Evolutionary conservation across 23 tunicate genomes (phyloP).

Genomic region (Styela clava): DNA sequence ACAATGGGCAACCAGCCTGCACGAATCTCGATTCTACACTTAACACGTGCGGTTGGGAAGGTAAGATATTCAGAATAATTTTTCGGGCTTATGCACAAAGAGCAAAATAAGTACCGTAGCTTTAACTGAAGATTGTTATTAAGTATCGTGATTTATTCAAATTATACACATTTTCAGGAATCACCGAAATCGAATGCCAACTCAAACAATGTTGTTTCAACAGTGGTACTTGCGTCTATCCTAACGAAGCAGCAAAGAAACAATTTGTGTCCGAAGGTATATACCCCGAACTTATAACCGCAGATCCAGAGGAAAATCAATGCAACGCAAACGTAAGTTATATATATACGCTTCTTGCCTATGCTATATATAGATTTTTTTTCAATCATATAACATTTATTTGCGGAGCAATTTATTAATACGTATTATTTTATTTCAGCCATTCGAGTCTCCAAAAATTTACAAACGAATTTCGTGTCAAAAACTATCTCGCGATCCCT

Average conservation of each 20-base stretch:
- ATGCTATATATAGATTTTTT: no score
- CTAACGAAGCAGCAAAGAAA: not conserved
- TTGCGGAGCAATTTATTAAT: no score
- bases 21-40: not conserved
- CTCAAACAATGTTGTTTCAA: conserved; percentile 72
- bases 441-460: conserved; percentile 13
- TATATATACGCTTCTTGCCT: not conserved
- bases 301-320: conserved; percentile 1
- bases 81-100: no score
- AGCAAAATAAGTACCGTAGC: not conserved
- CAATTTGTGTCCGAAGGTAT: not conserved
- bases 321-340: conserved; percentile 22
- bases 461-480: conserved; percentile 53
- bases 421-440: not conserved
- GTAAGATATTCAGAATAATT: conserved; percentile 33
- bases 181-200: conserved; percentile 51
- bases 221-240: conserved; percentile 9
- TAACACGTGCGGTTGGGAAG: conserved; percentile 62
- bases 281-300: conserved; percentile 4
- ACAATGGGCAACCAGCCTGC: conserved; percentile 30
- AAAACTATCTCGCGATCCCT: conserved; percentile 10
- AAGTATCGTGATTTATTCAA: not conserved
- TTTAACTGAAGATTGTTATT: not conserved
- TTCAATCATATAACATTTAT: no score
- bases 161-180: conserved; percentile 36